phyloP scores from a whole-genome alignment of 2,113 vertebrate genomes.

The Gavia stellata region DNA sequence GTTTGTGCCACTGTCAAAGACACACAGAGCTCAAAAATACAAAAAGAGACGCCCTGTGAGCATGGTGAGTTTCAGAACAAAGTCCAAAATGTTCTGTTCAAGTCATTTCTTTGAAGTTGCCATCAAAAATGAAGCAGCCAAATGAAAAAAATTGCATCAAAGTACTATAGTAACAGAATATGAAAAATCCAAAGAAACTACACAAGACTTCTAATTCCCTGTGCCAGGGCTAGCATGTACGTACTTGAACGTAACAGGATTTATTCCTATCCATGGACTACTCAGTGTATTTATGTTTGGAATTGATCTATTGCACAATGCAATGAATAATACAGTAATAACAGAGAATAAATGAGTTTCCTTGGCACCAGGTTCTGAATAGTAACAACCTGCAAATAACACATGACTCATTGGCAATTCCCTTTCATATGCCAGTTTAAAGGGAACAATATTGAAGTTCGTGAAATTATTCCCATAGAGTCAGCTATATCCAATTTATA shows the following conservation, averaged over 20 bases:
- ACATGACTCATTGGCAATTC: conserved; percentile 1
- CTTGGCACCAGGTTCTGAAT: neutral
- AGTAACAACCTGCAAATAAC: neutral
- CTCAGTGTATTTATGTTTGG: conserved; percentile 13
- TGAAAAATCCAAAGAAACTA: neutral
- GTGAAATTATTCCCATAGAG: neutral
- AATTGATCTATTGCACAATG: neutral
- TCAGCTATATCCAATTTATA: neutral
- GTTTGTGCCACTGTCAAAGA: neutral
- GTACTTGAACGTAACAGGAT: neutral
- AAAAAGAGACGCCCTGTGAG: neutral
- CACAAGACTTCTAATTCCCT: neutral
- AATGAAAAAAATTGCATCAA: neutral
- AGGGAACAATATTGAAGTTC: neutral
- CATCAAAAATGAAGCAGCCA: neutral
- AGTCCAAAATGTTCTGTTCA: neutral
- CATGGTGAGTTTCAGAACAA: neutral
- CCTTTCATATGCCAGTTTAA: neutral
- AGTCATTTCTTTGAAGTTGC: neutral
- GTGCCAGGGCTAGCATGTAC: neutral
- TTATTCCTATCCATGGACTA: neutral
- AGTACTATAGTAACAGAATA: neutral
- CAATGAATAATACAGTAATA: conserved; percentile 5
- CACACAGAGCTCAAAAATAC: neutral
- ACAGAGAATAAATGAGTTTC: conserved; percentile 1